Evolutionary conservation across 2,797 vertebrate species (phyloP).

Genomic region (Somateria mollissima): DNA sequence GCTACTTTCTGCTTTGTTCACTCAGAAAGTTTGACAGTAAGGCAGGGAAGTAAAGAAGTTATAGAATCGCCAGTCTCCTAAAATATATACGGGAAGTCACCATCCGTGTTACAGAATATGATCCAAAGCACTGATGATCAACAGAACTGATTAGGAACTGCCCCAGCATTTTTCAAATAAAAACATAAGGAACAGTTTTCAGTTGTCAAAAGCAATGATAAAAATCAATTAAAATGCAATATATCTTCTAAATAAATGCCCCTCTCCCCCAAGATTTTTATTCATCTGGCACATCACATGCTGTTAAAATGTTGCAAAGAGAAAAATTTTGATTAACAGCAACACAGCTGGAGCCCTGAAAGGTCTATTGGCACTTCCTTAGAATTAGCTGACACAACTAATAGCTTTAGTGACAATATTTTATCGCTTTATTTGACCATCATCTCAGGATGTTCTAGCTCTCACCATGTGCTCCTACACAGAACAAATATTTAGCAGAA

Average conservation of each 20-base stretch:
- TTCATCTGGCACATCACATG: background rate
- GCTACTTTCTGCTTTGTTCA: background rate
- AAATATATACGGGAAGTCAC: background rate
- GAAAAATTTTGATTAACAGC: background rate
- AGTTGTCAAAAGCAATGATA: background rate
- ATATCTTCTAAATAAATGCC: background rate
- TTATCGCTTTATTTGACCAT: background rate
- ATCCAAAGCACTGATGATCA: background rate
- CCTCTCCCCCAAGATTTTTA: background rate
- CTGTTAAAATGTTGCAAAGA: background rate
- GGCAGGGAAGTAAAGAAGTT: background rate
- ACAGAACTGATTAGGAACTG: background rate
- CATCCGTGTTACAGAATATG: accelerated
- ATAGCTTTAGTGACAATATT: background rate
- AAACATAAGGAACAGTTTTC: background rate
- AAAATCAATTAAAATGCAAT: background rate
- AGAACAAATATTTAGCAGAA: background rate
- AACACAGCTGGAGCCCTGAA: background rate
- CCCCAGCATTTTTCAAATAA: background rate
- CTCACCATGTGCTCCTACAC: background rate
- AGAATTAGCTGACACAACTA: background rate
- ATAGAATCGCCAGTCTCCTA: background rate
- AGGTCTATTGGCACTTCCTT: background rate
- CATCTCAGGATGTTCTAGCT: background rate
- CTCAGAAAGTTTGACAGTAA: background rate